Base-by-base conservation (phyloP, 2,888 invertebrate species). In the Camponotus fellah region DNA sequence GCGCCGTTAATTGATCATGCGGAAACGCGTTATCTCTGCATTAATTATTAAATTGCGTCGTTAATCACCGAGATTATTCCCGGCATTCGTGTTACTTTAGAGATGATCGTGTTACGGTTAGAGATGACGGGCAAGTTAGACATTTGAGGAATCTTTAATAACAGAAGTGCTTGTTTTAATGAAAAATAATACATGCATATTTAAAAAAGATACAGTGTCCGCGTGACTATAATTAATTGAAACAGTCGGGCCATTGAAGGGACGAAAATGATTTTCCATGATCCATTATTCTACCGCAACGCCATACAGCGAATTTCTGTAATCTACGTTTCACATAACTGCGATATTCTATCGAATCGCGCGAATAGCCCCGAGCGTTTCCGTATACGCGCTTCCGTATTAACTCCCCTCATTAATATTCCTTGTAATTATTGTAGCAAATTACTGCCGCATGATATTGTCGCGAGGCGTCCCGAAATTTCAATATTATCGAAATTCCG, bases 341-440 rank as follows among this genome's bases (percentile, higher is more conserved):
- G 12, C 32, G 43, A 72, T 80, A 72, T 46, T 79, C 46, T 68
- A 56, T 77, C 46, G 46, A 80, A 80, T 79, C 72, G 72, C 56
- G 5, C 60, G 21, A 80, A 60, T 17, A 34, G 79, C 74, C 74
- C 34, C 17, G 21, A 37, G 74, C 43, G 60, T 14, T 74, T 60
- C 58, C 37, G 46, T 46, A 74, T 60, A 79, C 37, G 60, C 53
- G 53, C 53, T 46, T 72, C n/a, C 21, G 37, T 74, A 80, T 72
- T 72, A 80, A 80, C 74, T 80, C 37, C 26, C n/a, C 46, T 80
- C 79, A 80, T 80, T 80, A 80, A 80, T 74, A 80, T 80, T 80
- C 46, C 17, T 60, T 80, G 60, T 74, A 80, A 80, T 80, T 74
- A 80, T 80, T 80, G 58, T 43, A 46, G 72, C 60, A 46, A 80